Evolutionary conservation across 2,797 vertebrate species (phyloP).

Genomic region (Cyclura pinguis): DNA sequence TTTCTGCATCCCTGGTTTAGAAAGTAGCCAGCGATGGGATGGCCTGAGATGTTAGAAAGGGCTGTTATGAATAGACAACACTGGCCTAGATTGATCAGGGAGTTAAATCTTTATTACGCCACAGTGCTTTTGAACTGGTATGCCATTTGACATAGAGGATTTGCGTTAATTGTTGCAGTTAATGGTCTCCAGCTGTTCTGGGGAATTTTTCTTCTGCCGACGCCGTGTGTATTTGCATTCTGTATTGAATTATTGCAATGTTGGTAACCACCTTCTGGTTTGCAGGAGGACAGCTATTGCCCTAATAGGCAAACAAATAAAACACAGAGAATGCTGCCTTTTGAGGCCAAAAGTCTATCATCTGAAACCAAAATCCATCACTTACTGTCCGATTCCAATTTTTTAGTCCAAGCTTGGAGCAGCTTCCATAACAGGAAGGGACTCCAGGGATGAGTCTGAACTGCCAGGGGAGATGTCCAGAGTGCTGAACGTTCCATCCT

Average conservation of each 20-base stretch:
- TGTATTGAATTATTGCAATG: background rate
- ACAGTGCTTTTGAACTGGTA: background rate
- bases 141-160: background rate
- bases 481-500: no score
- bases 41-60: no score
- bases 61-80: no score
- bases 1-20: no score
- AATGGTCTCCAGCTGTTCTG: background rate
- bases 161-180: background rate
- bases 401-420: background rate
- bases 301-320: background rate
- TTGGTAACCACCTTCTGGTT: background rate
- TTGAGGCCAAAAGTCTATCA: background rate
- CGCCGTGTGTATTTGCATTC: background rate
- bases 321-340: no score
- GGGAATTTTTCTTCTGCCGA: background rate
- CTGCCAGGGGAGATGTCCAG: background rate
- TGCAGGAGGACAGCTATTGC: background rate
- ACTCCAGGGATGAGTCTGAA: background rate
- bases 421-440: background rate
- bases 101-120: background rate
- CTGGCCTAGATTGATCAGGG: no score
- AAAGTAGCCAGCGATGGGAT: no score
- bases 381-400: background rate
- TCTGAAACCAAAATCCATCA: background rate